Evolutionary conservation across 2,888 invertebrate species (phyloP).

Genomic region (Flabesymbios commensalis): DNA sequence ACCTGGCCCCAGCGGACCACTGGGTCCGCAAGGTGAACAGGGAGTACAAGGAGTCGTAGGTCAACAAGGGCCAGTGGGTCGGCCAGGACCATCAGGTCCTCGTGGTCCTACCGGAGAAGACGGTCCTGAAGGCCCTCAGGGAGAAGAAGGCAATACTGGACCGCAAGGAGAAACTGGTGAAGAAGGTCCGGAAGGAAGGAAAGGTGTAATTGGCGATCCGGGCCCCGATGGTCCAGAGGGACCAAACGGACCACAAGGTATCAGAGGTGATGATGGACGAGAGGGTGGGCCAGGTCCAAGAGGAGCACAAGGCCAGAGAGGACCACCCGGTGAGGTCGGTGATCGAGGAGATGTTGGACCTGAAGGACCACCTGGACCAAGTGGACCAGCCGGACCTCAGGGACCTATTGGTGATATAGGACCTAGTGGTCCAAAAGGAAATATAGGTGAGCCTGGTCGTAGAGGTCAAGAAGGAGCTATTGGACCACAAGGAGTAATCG

Average conservation of each 20-base stretch:
- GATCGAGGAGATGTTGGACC: constrained; percentile 4
- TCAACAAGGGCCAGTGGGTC: not conserved
- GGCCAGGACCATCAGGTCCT: not conserved
- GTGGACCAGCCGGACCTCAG: constrained; percentile 11
- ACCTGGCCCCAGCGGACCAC: not conserved
- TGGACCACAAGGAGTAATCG: constrained; percentile 18
- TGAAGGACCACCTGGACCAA: constrained; percentile 9
- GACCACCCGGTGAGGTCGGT: constrained; percentile 5
- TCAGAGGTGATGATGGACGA: too few relatives aligned
- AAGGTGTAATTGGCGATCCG: constrained; percentile 1
- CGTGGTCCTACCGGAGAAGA: not conserved
- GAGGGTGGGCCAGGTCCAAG: too few relatives aligned
- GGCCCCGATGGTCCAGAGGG: not conserved
- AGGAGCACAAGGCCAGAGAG: constrained; percentile 24
- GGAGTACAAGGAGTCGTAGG: constrained; percentile 5
- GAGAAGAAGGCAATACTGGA: constrained; percentile 4
- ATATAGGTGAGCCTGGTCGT: constrained; percentile 18
- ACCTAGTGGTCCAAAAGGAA: constrained; percentile 11
- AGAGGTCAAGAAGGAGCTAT: constrained; percentile 17
- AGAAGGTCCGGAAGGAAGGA: not conserved
- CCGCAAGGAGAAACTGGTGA: not conserved
- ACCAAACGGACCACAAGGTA: too few relatives aligned
- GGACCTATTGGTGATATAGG: constrained; percentile 9
- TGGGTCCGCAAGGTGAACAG: constrained; percentile 2
- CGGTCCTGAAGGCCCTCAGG: not conserved